Conservation (phyloP, 1,140 invertebrate species). For the Micrasema longulum region DNA sequence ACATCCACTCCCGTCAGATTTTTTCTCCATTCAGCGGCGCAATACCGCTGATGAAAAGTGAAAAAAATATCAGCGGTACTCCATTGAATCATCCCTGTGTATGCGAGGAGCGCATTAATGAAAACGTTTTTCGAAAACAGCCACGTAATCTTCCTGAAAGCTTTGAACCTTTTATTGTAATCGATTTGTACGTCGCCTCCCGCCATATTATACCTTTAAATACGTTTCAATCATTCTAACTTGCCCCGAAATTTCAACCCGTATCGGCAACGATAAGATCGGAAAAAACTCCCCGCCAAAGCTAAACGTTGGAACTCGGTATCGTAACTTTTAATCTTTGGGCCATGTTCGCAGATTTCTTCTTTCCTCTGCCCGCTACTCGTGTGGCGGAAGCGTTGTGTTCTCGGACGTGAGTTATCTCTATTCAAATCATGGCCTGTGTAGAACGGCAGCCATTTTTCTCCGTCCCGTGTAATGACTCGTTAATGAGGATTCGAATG, state of each 20-base stretch:
- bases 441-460: constrained; percentile 33
- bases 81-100: constrained; percentile 30
- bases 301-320: constrained; percentile 23
- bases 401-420: constrained; percentile 37
- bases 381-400: constrained; percentile 2
- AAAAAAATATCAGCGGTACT: constrained; percentile 23
- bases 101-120: constrained; percentile 42
- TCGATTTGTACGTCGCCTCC: constrained; percentile 51
- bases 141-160: constrained; percentile 51
- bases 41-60: constrained; percentile 15
- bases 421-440: constrained; percentile 36
- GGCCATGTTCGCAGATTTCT: constrained; percentile 14
- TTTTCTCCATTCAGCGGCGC: constrained; percentile 7
- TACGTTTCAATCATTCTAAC: constrained; percentile 50
- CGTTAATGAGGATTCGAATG: constrained; percentile 30
- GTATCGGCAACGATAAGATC: constrained; percentile 34
- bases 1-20: neutral
- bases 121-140: constrained; percentile 48
- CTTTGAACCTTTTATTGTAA: constrained; percentile 54
- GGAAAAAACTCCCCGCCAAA: constrained; percentile 8
- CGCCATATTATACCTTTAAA: constrained; percentile 48
- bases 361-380: neutral
- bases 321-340: constrained; percentile 40
- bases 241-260: constrained; percentile 27
- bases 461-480: constrained; percentile 40